Percentiles rank a stretch among this genome's conserved stretches.
Evolutionary conservation across 1,140 invertebrate species (phyloP).

Genomic region (Leptopilina boulardi): DNA sequence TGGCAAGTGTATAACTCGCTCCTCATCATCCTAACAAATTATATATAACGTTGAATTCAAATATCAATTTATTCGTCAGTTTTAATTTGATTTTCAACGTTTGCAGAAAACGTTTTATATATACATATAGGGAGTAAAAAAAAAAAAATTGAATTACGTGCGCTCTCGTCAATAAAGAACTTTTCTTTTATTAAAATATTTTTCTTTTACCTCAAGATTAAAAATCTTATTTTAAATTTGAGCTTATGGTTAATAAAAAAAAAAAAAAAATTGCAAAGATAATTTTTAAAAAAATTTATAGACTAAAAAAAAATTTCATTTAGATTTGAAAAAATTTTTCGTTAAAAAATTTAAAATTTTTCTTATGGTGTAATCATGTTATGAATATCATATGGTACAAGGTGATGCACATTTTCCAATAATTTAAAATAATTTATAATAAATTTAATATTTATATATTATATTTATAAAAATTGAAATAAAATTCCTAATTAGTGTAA

Average conservation of each 20-base stretch:
- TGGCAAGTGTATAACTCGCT: neutral
- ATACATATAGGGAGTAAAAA: neutral
- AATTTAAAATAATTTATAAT: neutral
- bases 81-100: slow-evolving; percentile 25
- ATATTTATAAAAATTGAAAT: neutral
- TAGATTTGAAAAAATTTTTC: too few species aligned
- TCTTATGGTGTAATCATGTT: too few species aligned
- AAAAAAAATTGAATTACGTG: slow-evolving; percentile 19
- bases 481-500: neutral
- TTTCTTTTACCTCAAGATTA: too few species aligned
- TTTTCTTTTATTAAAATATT: neutral
- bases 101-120: slow-evolving; percentile 23
- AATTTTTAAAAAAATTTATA: too few species aligned
- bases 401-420: neutral
- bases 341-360: too few species aligned
- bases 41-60: slow-evolving; percentile 4
- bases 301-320: too few species aligned
- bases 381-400: too few species aligned
- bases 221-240: too few species aligned
- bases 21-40: neutral
- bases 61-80: slow-evolving; percentile 18
- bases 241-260: too few species aligned
- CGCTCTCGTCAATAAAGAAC: neutral
- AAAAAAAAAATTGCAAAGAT: too few species aligned
- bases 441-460: neutral